Conservation (phyloP, 2,113 vertebrate species). For the Semnornis frantzii region DNA sequence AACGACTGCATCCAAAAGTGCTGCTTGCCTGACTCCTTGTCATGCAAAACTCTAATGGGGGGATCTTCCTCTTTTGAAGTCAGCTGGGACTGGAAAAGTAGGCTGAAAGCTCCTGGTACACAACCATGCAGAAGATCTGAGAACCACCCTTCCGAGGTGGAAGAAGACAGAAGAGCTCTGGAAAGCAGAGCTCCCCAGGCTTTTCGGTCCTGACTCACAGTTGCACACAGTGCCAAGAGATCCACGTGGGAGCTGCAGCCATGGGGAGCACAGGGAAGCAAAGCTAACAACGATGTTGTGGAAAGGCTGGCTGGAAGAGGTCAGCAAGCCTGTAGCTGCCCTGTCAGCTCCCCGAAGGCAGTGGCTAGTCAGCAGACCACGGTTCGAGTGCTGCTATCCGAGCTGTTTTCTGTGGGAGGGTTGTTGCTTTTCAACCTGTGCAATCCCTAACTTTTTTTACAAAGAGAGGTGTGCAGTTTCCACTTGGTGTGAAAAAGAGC, state of each 20-base stretch:
- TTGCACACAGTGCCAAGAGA: not conserved
- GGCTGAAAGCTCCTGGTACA: not conserved
- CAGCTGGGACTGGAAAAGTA: not conserved
- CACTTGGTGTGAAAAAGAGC: not conserved
- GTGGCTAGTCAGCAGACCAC: not conserved
- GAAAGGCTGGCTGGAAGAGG: not conserved
- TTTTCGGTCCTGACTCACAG: not conserved
- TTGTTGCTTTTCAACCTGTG: not conserved
- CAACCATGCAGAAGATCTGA: not conserved
- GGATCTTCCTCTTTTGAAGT: constrained; percentile 54
- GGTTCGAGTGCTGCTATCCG: not conserved
- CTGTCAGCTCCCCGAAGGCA: not conserved
- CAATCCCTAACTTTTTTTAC: not conserved
- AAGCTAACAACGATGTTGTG: not conserved
- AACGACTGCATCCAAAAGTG: constrained; percentile 25
- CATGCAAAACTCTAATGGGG: constrained; percentile 63
- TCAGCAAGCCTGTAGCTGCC: not conserved
- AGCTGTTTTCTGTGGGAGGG: not conserved
- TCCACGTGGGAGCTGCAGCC: not conserved
- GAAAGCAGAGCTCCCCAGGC: not conserved
- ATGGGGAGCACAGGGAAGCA: not conserved
- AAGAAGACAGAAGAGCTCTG: not conserved
- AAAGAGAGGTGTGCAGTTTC: not conserved
- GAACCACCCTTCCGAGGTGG: constrained; percentile 12
- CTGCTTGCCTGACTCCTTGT: constrained; percentile 47